A percentile compares a stretch with the other conserved stretches of the same genome.
Conservation (phyloP, 2,113 vertebrate species). For the Notothenia coriiceps region DNA sequence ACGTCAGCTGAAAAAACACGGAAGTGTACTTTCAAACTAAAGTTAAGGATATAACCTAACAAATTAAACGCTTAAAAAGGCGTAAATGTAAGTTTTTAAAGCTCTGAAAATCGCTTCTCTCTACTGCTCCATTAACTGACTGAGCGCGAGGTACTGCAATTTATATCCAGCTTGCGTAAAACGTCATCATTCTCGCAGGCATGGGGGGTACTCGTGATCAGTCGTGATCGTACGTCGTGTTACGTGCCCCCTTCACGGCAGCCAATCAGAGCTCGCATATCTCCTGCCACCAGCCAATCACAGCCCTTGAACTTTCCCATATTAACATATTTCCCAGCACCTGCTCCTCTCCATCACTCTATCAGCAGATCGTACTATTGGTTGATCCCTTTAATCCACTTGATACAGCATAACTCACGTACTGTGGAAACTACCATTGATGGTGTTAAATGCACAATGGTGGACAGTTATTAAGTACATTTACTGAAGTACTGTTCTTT, state of each 20-base stretch:
- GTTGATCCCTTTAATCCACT: conserved; percentile 1
- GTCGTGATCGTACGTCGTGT: not conserved
- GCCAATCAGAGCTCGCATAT: conserved; percentile 34
- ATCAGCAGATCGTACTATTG: conserved; percentile 19
- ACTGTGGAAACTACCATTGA: conserved; percentile 32
- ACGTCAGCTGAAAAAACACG: conserved; percentile 2
- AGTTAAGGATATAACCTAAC: not conserved
- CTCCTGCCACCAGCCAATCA: conserved; percentile 21
- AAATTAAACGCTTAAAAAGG: not conserved
- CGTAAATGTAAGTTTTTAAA: rapidly evolving
- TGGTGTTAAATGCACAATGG: too few relatives aligned
- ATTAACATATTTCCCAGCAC: conserved; percentile 33
- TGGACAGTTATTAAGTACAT: too few relatives aligned
- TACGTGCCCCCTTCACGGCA: not conserved
- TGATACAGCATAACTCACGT: not conserved
- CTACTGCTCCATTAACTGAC: not conserved
- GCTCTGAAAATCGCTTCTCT: rapidly evolving
- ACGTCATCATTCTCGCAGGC: conserved; percentile 39
- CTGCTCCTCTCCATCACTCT: not conserved
- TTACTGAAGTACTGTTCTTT: too few relatives aligned
- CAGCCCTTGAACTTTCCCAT: not conserved
- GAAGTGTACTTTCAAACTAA: not conserved
- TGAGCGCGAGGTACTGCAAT: rapidly evolving
- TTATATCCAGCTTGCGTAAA: conserved; percentile 1
- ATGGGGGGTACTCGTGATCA: not conserved